Evolutionary conservation across 2,888 invertebrate genomes (phyloP), one percentile per base, ranked within the genome.

Genomic region (Adineta ricciae): DNA sequence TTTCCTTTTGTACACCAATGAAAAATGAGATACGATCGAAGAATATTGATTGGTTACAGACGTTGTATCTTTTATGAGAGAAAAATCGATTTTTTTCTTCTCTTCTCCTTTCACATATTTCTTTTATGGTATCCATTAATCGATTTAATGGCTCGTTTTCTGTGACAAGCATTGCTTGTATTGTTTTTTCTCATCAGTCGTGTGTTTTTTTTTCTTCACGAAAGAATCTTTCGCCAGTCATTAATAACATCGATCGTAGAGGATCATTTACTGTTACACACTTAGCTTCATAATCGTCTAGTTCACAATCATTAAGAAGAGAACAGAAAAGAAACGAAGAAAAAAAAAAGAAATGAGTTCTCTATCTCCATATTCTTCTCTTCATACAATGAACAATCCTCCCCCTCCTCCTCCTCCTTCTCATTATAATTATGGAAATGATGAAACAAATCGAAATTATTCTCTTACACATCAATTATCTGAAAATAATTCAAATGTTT

Each of bases 121-220:
- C 27, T 64, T 64, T 64, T 64, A 64, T 64, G 64, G 27, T 64
- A 64, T 64, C 64, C 64, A 64, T 64, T 64, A 64, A 64, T 64
- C 64, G 64, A 64, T 64, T 32, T 64, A 64, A 64, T 64, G 64
- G 64, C 3, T 64, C 64, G 27, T 64, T 64, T 64, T 64, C 16
- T 64, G 32, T 64, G 64, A 64, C 64, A 64, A 27, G 16, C 27
- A 32, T 64, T 32, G 64, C 64, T 64, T 64, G 19, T 16, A 64
- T 64, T 64, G 32, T 14, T 64, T 64, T 64, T 32, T 64, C 64
- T 64, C 32, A 64, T 64, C 32, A 64, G 64, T 64, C 64, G 11
- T 27, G n/a, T n/a, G n/a, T 64, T 14, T 32, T 14, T 46, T 8
- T 46, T 46, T 11, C 46, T 46, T 46, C 11, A 8, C 46, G n/a